Percentiles rank a stretch among this genome's conserved stretches.
Evolutionary conservation across 2,113 vertebrate genomes (phyloP).

Genomic region (Bucco capensis): DNA sequence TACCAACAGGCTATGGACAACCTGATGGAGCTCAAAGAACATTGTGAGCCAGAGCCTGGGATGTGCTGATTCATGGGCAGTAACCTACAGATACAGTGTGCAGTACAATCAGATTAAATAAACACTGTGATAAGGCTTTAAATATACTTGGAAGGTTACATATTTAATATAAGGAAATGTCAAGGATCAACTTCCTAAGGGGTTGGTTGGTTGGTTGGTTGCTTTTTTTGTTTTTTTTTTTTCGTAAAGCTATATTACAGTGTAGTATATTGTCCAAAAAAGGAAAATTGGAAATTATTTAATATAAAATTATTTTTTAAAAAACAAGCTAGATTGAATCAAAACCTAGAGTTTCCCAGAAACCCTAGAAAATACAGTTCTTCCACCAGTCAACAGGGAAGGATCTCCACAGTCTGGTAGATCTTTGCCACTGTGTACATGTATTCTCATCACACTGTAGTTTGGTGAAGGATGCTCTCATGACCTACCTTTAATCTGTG

Average conservation of each 20-base stretch:
- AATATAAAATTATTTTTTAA: background rate
- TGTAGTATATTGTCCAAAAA: background rate
- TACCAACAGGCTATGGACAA: background rate
- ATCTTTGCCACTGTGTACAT: background rate
- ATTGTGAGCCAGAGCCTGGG: background rate
- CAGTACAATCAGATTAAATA: background rate
- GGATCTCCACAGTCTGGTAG: background rate
- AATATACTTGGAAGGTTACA: background rate
- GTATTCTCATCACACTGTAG: background rate
- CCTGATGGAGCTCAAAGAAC: background rate
- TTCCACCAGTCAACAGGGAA: background rate
- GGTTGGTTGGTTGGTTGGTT: background rate
- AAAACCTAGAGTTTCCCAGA: background rate
- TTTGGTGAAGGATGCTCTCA: background rate
- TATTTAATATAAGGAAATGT: background rate
- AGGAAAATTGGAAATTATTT: background rate
- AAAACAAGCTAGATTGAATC: background rate
- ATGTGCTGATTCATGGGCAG: accelerated
- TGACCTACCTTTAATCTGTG: background rate
- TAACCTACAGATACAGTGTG: background rate
- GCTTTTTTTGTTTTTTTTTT: background rate
- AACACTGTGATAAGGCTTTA: background rate
- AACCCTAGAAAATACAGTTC: background rate
- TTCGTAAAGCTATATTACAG: background rate
- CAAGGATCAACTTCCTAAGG: background rate